Evolutionary conservation across 37 sponge, comb jelly and placozoan genomes (phyloP).

Genomic region (Beroe ovata): DNA sequence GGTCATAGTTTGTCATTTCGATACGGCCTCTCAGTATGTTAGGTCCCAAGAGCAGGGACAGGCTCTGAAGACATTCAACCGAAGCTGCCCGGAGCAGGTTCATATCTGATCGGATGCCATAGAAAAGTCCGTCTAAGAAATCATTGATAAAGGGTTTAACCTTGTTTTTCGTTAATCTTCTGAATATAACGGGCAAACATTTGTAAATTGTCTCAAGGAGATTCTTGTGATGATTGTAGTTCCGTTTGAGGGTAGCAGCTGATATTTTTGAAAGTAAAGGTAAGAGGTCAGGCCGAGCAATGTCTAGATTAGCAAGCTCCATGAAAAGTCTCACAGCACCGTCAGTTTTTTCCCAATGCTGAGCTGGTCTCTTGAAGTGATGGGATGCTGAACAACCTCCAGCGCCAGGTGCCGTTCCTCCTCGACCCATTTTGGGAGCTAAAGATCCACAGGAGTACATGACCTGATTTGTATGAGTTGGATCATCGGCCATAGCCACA

Average conservation of each 20-base stretch:
- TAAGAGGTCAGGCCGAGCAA: slow-evolving; percentile 27
- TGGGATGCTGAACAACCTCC: slow-evolving; percentile 76
- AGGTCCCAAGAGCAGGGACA: slow-evolving; percentile 54
- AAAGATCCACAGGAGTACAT: slow-evolving; percentile 98
- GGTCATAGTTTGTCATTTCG: slow-evolving; percentile 58
- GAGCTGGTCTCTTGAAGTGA: slow-evolving; percentile 79
- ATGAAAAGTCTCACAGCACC: slow-evolving; percentile 75
- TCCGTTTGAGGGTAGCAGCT: slow-evolving; percentile 70
- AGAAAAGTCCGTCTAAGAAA: slow-evolving; percentile 67
- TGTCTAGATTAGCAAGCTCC: slow-evolving; percentile 71
- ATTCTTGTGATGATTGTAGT: slow-evolving; percentile 79
- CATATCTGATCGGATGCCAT: slow-evolving; percentile 23
- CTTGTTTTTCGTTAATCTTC: slow-evolving; percentile 46
- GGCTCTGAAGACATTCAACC: slow-evolving; percentile 59
- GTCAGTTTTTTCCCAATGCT: slow-evolving; percentile 93
- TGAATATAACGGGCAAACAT: slow-evolving; percentile 68
- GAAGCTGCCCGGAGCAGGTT: slow-evolving; percentile 62
- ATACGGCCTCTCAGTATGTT: slow-evolving; percentile 69
- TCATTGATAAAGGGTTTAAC: slow-evolving; percentile 63
- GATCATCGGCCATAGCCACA: slow-evolving; percentile 73
- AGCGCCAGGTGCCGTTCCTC: slow-evolving; percentile 68
- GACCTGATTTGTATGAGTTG: slow-evolving; percentile 55
- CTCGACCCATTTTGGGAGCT: slow-evolving; percentile 87
- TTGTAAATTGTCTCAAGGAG: slow-evolving; percentile 80
- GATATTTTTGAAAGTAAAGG: slow-evolving; percentile 75